Base-by-base conservation (phyloP, 2,113 vertebrate genomes). In the Corythoichthys haematopterus region DNA sequence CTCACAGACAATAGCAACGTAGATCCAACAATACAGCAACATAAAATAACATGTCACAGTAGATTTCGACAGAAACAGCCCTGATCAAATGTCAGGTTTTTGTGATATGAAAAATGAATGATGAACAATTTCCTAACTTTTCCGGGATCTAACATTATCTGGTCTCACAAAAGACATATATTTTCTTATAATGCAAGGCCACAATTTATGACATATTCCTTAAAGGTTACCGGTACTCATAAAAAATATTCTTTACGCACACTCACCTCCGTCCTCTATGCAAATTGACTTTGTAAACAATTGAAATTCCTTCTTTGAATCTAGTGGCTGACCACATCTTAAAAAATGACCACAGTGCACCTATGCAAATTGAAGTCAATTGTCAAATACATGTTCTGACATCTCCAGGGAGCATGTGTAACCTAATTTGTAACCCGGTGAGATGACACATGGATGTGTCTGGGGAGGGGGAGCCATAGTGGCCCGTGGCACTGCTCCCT, bases 401-500 rank as follows among this genome's bases (percentile, higher is more conserved):
- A 76, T 85, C 84, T 85, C 71, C 74, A 33, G 33, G n/a, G n/a
- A n/a, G n/a, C n/a, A n/a, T n/a, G n/a, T 78, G 87, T 57, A 85
- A 79, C 77, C 85, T 79, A 75, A 79, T 88, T 84, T 86, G 77
- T 78, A 80, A 84, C 78, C 83, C 65, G 56, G 77, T 77, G 81
- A 82, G 84, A 79, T 89, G 86, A 87, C 84, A 84, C 88, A 81
- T 82, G 83, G 71, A 76, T 85, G 81, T 68, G 72, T 78, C 75
- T 11, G 47, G 68, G 80, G 75, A 56, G 73, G 73, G 77, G 64
- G 82, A 71, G 78, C 33, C 20, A 14, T 60, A 55, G 74, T 85
- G 82, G 82, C 85, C 85, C 1, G 56, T 85, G 81, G 84, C 82
- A 15, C 53, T 33, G 58, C 69, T 46, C 70, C 38, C 71, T 47